Evolutionary conservation across 53 echinoderm and acorn worm species (phyloP).

Genomic region (Echinometra lucunter): DNA sequence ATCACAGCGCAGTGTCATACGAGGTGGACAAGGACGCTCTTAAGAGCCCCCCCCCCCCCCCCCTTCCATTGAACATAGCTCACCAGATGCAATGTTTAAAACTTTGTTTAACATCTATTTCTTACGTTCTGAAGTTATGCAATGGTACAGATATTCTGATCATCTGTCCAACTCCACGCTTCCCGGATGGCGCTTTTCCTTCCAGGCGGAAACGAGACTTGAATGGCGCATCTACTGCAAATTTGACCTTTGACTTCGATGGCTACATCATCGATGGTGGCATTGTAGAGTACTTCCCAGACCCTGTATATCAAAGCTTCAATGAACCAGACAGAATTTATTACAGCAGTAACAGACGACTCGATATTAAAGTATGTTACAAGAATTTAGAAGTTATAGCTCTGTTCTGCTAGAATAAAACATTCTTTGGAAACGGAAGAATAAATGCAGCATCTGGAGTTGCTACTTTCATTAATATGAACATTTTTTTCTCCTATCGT

Average conservation of each 20-base stretch:
- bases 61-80: too few relatives aligned
- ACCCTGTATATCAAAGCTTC: slow-evolving; percentile 26
- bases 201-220: neutral
- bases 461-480: too few relatives aligned
- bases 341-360: neutral
- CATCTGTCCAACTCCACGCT: too few relatives aligned
- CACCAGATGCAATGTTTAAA: neutral
- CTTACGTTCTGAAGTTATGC: neutral
- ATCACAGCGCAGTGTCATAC: too few relatives aligned
- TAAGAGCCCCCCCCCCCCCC: too few relatives aligned
- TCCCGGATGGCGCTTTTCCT: neutral
- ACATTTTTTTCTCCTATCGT: too few relatives aligned
- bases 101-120: neutral
- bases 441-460: too few relatives aligned
- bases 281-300: neutral
- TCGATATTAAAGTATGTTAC: neutral
- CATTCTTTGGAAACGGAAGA: too few relatives aligned
- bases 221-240: neutral
- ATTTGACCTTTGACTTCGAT: slow-evolving; percentile 43
- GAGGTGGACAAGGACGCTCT: too few relatives aligned
- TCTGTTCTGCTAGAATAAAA: too few relatives aligned
- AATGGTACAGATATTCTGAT: neutral
- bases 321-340: neutral
- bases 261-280: slow-evolving; percentile 28
- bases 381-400: too few relatives aligned